phyloP scores from a whole-genome alignment of 2,113 vertebrate genomes.

The Prionailurus bengalensis region DNA sequence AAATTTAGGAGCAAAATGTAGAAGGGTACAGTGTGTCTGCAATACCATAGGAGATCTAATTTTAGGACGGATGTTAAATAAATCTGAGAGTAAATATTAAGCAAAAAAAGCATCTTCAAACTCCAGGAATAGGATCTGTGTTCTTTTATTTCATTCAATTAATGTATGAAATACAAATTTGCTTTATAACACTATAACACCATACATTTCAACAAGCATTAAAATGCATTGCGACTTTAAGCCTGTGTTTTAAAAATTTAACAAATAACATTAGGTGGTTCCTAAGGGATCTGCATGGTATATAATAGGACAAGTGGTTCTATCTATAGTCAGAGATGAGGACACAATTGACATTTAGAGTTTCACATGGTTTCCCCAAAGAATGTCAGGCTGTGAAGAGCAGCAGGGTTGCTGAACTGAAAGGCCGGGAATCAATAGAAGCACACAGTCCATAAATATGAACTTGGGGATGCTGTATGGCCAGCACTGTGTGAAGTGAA shows the following conservation, averaged over 20 bases:
- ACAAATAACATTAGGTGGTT: background rate
- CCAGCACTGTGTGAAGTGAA: background rate
- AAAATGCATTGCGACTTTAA: background rate
- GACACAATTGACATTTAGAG: background rate
- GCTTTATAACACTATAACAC: background rate
- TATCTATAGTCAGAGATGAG: background rate
- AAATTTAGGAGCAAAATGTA: background rate
- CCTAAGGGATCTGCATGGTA: background rate
- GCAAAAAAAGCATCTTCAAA: background rate
- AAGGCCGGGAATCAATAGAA: background rate
- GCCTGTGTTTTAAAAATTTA: background rate
- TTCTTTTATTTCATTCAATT: background rate
- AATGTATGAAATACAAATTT: background rate
- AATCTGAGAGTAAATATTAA: background rate
- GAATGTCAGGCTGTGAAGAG: background rate
- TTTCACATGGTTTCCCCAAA: background rate
- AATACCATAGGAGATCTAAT: background rate
- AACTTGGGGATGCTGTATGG: background rate
- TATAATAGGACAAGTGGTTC: background rate
- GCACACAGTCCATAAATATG: background rate
- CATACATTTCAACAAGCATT: background rate
- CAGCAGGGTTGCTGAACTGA: background rate
- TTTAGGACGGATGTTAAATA: slow-evolving; percentile 41
- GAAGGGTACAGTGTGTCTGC: background rate
- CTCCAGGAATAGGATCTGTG: background rate